Base-by-base conservation (phyloP, 2,113 vertebrate species). In the Peromyscus leucopus region DNA sequence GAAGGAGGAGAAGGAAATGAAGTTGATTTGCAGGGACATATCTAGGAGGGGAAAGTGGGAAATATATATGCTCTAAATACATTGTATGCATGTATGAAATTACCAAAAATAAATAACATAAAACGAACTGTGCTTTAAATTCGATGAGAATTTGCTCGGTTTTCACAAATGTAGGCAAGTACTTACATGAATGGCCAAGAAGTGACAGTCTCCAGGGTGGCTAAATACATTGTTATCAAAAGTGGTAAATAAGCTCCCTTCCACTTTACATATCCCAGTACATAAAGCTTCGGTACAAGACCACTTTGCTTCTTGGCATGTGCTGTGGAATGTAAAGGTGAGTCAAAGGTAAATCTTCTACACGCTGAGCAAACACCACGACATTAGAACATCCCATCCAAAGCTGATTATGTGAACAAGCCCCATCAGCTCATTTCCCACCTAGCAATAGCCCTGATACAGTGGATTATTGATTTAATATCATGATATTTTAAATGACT, bases 201-300 rank as follows among this genome's bases (percentile, higher is more conserved):
- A 98, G 42, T 98, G 63, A 71, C 98, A 98, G 94, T 98, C 96
- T 95, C 98, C 98, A 78, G 96, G 92, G 57, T 98, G 88, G 36
- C 69, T 95, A 71, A 98, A 98, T 90, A 83, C 92, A 65, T 96
- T 91, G 4, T 95, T 96, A 82, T 98, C 98, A 90, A 97, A 98
- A 28, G 98, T 98, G 33, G 97, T 98, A 88, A 97, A 26, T 59
- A 82, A 95, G 75, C 92, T 97, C 90, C 98, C 97, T 97, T 98
- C 98, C 51, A 98, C 96, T 88, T 98, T 98, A 95, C 98, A 98
- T 80, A 91, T 96, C 87, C 97, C 98, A 86, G 96, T 97, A 88
- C 98, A 98, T 2, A 63, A 74, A 0, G 90, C 59, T 61, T 98
- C 61, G 2, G 97, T 97, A 63, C 98, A 98, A 17, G 83, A 94